Percentiles rank a stretch among this genome's conserved stretches.
Evolutionary conservation across 2,888 invertebrate genomes (phyloP).

Genomic region (Fabriciana adippe): DNA sequence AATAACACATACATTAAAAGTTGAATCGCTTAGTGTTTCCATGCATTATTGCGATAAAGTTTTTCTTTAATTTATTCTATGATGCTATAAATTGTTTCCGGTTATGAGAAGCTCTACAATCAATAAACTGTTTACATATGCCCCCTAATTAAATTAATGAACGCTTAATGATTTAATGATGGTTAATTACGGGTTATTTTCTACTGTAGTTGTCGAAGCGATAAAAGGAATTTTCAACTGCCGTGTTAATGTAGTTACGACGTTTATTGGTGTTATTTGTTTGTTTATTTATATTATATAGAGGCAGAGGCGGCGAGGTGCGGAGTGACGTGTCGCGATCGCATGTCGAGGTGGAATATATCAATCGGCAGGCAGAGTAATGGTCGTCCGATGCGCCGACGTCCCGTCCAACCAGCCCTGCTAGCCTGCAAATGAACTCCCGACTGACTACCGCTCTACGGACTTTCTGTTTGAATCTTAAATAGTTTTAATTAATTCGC

Average conservation of each 20-base stretch:
- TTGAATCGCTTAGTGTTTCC: slow-evolving; percentile 5
- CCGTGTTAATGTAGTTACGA: slow-evolving; percentile 59
- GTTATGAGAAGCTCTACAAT: slow-evolving; percentile 17
- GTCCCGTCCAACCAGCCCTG: slow-evolving; percentile 53
- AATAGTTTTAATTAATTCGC: slow-evolving; percentile 81
- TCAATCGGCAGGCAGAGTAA: slow-evolving; percentile 73
- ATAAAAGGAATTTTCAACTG: slow-evolving; percentile 65
- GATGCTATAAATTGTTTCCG: slow-evolving; percentile 22
- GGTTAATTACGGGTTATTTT: slow-evolving; percentile 65
- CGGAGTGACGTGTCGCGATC: slow-evolving; percentile 76
- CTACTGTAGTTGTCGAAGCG: slow-evolving; percentile 54
- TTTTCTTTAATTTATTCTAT: slow-evolving; percentile 23
- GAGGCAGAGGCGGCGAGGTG: slow-evolving; percentile 43
- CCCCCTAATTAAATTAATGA: slow-evolving; percentile 38
- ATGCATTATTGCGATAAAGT: slow-evolving; percentile 11
- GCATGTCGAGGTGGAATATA: slow-evolving; percentile 78
- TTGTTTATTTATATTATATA: slow-evolving; percentile 57
- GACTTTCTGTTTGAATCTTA: slow-evolving; percentile 77
- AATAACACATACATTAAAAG: slow-evolving; percentile 10
- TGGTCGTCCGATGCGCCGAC: slow-evolving; percentile 52
- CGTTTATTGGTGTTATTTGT: slow-evolving; percentile 64
- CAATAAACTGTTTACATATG: slow-evolving; percentile 30
- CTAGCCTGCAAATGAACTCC: slow-evolving; percentile 46
- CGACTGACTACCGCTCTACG: slow-evolving; percentile 63
- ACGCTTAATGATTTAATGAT: slow-evolving; percentile 50